Base-by-base conservation (phyloP, 2,888 invertebrate species). In the Cancer borealis region DNA sequence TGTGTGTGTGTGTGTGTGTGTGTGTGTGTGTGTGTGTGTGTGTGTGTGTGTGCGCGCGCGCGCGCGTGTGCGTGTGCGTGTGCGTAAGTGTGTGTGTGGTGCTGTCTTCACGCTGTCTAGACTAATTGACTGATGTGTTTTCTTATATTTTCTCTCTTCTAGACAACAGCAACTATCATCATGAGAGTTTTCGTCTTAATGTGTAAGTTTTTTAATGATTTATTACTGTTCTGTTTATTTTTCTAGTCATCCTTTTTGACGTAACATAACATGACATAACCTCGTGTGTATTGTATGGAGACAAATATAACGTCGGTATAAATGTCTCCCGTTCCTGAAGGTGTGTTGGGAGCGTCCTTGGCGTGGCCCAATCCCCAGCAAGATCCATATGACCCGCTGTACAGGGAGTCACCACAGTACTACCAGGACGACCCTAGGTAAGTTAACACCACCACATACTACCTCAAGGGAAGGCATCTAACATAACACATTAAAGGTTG, bases 381-480 rank as follows among this genome's bases (percentile, higher is more conserved):
- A 60, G 30, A 17, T 1, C 92, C 79, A 0, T 87, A 60, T 14
- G 49, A 30, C 89, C 54, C 73, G 6, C 54, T 17, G 21, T 92
- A 92, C 88, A 10, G 47, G 21, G 60, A 79, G 26, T 30, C 92
- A n/a, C 30, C 60, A 26, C 92, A 88, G 60, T 49, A 39, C 87
- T 92, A 88, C 88, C 47, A 89, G 49, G 93, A 93, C 6, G 89
- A 89, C 3, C 73, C 89, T 26, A 89, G 92, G 92, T 92, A 89
- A 45, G 54, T 3, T 1, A 45, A 8, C 60, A 17, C 60, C 17
- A 66, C 60, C 17, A 21, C 4, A 66, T 17, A 17, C 21, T 17
- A 66, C 17, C 60, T 66, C 4, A 21, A 66, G 60, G 21, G 60
- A 4, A 66, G 12, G 17, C 60, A 12, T 66, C 60, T 66, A 17